Evolutionary conservation across 2,113 vertebrate genomes (phyloP).

Genomic region (Canis aureus): DNA sequence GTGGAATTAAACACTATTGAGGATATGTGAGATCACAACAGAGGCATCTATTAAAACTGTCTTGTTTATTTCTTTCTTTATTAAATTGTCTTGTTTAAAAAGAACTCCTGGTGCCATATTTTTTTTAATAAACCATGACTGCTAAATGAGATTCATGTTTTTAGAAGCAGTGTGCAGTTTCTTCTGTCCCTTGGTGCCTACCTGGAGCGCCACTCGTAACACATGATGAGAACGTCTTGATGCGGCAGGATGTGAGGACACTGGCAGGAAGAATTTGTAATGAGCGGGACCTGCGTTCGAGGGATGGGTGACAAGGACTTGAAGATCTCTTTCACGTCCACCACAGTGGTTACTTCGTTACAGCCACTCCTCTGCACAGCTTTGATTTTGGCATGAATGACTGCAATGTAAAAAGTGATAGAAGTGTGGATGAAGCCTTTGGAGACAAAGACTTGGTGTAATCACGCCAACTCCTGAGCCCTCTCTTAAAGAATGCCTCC

Average conservation of each 20-base stretch:
- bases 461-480: neutral
- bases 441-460: neutral
- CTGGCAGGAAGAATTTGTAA: conserved; percentile 92
- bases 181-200: conserved; percentile 57
- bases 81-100: neutral
- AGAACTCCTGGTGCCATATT: neutral
- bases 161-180: neutral
- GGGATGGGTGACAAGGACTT: conserved; percentile 88
- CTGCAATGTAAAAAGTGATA: conserved; percentile 80
- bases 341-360: conserved; percentile 89
- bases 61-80: neutral
- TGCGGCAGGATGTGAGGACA: conserved; percentile 90
- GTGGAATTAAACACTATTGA: neutral
- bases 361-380: conserved; percentile 88
- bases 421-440: neutral
- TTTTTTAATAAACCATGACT: neutral
- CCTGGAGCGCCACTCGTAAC: conserved; percentile 90
- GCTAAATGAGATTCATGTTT: neutral
- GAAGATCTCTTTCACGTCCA: conserved; percentile 91
- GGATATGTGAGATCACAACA: neutral
- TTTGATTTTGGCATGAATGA: conserved; percentile 92
- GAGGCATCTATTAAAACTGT: neutral
- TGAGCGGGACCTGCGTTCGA: conserved; percentile 89
- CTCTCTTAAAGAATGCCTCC: conserved; percentile 53
- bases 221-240: conserved; percentile 92